Base-by-base conservation (phyloP, 2,113 vertebrate genomes). In the Irena cyanogastra region DNA sequence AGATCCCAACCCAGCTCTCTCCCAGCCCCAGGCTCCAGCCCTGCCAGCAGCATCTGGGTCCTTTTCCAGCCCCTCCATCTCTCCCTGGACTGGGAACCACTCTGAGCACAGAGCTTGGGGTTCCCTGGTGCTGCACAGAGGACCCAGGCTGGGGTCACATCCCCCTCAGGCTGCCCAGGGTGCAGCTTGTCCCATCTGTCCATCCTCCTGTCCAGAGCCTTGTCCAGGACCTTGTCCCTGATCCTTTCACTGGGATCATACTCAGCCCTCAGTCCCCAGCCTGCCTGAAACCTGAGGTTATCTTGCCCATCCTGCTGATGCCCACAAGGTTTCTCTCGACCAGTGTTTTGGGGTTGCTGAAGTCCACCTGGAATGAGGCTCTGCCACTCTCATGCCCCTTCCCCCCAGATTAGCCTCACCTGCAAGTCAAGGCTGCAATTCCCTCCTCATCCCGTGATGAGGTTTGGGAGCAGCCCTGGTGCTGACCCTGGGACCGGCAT, bases 331-430 rank as follows among this genome's bases (percentile, higher is more conserved):
- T 72, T 64, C 49, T n/a, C 21, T 59, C 57, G 87, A 42, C 14
- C 1, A 0, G 0, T 53, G 39, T 44, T 83, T 65, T 37, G 30
- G 35, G 22, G 18, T 74, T 49, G 24, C 42, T 7, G 12, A 35
- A 30, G 33, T 13, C 21, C 14, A 11, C 21, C 24, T 65, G 47
- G 31, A 13, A 50, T 6, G 50, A 89, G 23, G 24, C 16, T 70
- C 41, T 5, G 1, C 16, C n/a, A 7, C 57, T 53, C 19, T 6
- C 56, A 13, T 28, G 16, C 10, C 7, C 7, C 3, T 87, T 53
- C 7, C 7, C 17, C 17, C 26, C 2, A 7, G 22, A 10, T 70
- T 22, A 70, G 6, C 56, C 24, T 39, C 42, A 33, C 26, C 44
- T 81, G 41, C 52, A 75, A 61, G 63, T 16, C 30, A 26, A 68